These are phyloP conservation scores for Eremobia ochroleuca DNA, from an alignment of 2,888 invertebrate species.

Conservation along the genomic window DNA sequence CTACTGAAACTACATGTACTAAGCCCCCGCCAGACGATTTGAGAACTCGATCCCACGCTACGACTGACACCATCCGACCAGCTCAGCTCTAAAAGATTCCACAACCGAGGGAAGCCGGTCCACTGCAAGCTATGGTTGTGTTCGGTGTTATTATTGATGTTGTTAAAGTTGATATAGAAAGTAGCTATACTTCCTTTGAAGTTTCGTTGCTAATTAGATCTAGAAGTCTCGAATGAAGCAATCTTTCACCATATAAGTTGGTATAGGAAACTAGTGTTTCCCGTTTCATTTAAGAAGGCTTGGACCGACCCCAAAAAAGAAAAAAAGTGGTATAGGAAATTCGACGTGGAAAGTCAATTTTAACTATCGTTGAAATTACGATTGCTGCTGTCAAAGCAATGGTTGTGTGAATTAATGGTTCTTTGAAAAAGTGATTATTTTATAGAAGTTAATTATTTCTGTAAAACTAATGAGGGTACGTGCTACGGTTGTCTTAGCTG, in stretches of 20 bases:
- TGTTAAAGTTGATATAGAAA: slow-evolving; percentile 51
- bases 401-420: slow-evolving; percentile 45
- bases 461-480: slow-evolving; percentile 25
- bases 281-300: slow-evolving; percentile 40
- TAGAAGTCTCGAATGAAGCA: slow-evolving; percentile 43
- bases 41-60: slow-evolving; percentile 66
- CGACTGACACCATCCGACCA: slow-evolving; percentile 2
- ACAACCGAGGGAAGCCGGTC: slow-evolving; percentile 44
- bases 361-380: slow-evolving; percentile 41
- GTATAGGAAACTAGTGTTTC: slow-evolving; percentile 60
- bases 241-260: slow-evolving; percentile 47
- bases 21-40: slow-evolving; percentile 79
- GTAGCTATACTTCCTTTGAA: slow-evolving; percentile 54
- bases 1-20: slow-evolving; percentile 91
- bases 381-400: slow-evolving; percentile 40
- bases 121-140: slow-evolving; percentile 52
- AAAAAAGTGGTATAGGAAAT: slow-evolving; percentile 45
- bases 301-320: slow-evolving; percentile 35
- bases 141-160: slow-evolving; percentile 57
- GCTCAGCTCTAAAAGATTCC: slow-evolving; percentile 48
- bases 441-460: slow-evolving; percentile 58
- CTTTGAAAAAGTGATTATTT: slow-evolving; percentile 36
- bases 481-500: slow-evolving; percentile 43
- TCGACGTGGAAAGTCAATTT: slow-evolving; percentile 47
- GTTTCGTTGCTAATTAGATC: slow-evolving; percentile 44